Evolutionary conservation across 2,888 invertebrate genomes (phyloP), one percentile per base, ranked within the genome.

Genomic region (Cephus pygmeus): DNA sequence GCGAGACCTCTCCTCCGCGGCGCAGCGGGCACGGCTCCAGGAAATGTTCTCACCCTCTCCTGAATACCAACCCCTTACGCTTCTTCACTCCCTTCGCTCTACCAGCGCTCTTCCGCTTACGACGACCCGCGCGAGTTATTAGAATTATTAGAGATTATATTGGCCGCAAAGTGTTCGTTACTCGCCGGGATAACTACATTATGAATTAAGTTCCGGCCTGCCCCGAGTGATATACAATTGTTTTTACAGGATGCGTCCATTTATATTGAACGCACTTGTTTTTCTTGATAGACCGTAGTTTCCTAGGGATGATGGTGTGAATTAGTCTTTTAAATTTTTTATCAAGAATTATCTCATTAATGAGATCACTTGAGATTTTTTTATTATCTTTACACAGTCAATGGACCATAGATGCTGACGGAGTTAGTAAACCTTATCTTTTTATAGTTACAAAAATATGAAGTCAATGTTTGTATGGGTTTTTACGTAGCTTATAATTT

Each of bases 91-190:
- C 73, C 74, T 73, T 74, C 73, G 31, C 56, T 40, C 4, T 15
- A 23, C 74, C 75, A 36, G 69, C 33, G 75, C 74, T 73, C 80
- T 76, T 71, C 76, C 75, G 69, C 75, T 69, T 75, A 33, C 73
- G 23, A 69, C 74, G 30, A 76, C 79, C 73, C 69, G 4, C 84
- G 84, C 85, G 87, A 88, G 87, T 91, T 91, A 90, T 90, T 90
- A 87, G 88, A 90, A 90, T 91, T 91, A 90, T 91, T 90, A 88
- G 87, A 86, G 86, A 87, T 90, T 89, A 90, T 90, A 91, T 90
- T 90, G 88, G 89, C 90, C 90, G 88, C 90, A 88, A 87, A 88
- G 85, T 88, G 88, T 89, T 87, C 88, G 86, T 88, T 86, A 85
- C 84, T 82, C 81, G 83, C 84, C 82, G 77, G 31, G 85, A 84